phyloP scores from a whole-genome alignment of 2,113 vertebrate species.

The Poeciliopsis prolifica region DNA sequence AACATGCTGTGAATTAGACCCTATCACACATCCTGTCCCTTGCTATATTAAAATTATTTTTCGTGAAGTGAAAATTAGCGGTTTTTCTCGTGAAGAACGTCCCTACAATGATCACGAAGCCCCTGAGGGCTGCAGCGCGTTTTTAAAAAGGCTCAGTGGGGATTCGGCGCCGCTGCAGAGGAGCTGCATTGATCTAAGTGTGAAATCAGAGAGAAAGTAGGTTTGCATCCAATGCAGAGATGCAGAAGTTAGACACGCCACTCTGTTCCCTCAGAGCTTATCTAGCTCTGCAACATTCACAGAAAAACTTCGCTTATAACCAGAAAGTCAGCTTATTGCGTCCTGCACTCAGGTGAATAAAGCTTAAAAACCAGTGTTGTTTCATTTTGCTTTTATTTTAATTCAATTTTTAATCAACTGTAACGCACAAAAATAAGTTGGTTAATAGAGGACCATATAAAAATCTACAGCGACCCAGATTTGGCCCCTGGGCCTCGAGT shows the following conservation, averaged over 20 bases:
- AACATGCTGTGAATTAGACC: too few species aligned
- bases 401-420: too few species aligned
- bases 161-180: not conserved
- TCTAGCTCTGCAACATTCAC: not conserved
- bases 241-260: not conserved
- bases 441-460: too few species aligned
- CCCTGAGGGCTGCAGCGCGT: not conserved
- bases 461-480: too few species aligned
- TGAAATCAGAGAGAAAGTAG: not conserved
- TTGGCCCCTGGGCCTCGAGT: too few species aligned
- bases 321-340: not conserved
- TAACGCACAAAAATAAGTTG: too few species aligned
- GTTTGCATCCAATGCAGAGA: not conserved
- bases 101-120: not conserved
- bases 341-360: not conserved
- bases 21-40: not conserved
- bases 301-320: not conserved
- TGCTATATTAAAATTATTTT: not conserved
- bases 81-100: not conserved
- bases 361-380: not conserved
- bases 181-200: not conserved
- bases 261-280: not conserved
- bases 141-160: not conserved
- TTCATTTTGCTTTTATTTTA: not conserved
- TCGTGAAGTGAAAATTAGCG: not conserved